Evolutionary conservation across 2,888 invertebrate species (phyloP).

Genomic region (Epinotia brunnichana): DNA sequence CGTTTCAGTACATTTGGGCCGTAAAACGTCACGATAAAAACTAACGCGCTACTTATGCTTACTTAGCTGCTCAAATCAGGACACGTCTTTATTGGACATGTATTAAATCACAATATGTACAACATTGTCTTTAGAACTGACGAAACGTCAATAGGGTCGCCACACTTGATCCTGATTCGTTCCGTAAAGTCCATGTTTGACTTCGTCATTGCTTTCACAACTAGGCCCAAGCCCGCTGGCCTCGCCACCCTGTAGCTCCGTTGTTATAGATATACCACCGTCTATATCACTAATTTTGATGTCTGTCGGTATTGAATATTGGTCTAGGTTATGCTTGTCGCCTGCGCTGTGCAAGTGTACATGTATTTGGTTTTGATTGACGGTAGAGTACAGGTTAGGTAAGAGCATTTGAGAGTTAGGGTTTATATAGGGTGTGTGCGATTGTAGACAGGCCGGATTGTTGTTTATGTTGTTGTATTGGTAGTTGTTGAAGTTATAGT

Average conservation of each 20-base stretch:
- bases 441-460: constrained; percentile 78
- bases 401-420: constrained; percentile 88
- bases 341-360: constrained; percentile 88
- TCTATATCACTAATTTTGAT: constrained; percentile 85
- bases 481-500: constrained; percentile 88
- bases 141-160: constrained; percentile 88
- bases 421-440: constrained; percentile 85
- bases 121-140: constrained; percentile 56
- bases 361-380: constrained; percentile 94
- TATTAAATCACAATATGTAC: constrained; percentile 81
- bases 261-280: constrained; percentile 83
- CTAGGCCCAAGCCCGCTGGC: constrained; percentile 79
- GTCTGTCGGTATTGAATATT: constrained; percentile 83
- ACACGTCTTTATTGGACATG: constrained; percentile 12
- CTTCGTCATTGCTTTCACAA: constrained; percentile 82
- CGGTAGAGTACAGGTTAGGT: constrained; percentile 91
- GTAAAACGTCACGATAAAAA: no score
- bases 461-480: constrained; percentile 87
- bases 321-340: constrained; percentile 86
- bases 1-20: not conserved
- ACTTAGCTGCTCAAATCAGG: not conserved
- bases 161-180: constrained; percentile 85
- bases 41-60: not conserved
- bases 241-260: constrained; percentile 74
- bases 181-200: constrained; percentile 75